Conservation (phyloP, 2,113 vertebrate species). For the Felis catus region F.catus_Fca126_mat1.0 CM031418.1:125845501-125846000, state of each 20-base stretch:
- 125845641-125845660: constrained; percentile 44
- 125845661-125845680: constrained; percentile 62
- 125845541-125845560: neutral
- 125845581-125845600: neutral
- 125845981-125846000: neutral
- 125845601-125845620: neutral
- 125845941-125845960: neutral
- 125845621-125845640: constrained; percentile 47
- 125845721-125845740: constrained; percentile 67
- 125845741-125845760: constrained; percentile 57
- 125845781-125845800: constrained; percentile 45
- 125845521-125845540: neutral
- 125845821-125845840: neutral
- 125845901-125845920: neutral
- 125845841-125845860: neutral
- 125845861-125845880: neutral
- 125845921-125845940: neutral
- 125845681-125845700: constrained; percentile 44
- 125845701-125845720: constrained; percentile 65
- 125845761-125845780: constrained; percentile 54
- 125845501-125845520: neutral
- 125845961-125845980: neutral
- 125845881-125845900: constrained; percentile 20
- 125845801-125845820: neutral
- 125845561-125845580: neutral